These are phyloP conservation scores for Hypselothyrea guttata DNA, from an alignment of 2,888 invertebrate species.

Conservation along the genomic window DNA sequence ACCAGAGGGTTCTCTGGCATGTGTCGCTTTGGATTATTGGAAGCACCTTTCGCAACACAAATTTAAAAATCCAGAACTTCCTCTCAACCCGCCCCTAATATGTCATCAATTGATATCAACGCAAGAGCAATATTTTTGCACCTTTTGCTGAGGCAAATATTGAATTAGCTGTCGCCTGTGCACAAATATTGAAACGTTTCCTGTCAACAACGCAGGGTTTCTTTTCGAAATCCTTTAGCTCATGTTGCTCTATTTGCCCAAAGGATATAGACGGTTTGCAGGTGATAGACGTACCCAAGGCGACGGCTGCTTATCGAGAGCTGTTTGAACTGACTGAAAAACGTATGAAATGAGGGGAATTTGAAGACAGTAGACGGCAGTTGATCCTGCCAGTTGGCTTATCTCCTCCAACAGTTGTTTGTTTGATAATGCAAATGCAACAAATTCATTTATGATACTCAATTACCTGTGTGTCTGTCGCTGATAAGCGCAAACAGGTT, in stretches of 20 bases:
- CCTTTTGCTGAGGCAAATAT: slow-evolving; percentile 68
- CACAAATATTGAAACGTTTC: slow-evolving; percentile 48
- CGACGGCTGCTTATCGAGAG: slow-evolving; percentile 66
- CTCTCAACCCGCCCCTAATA: slow-evolving; percentile 64
- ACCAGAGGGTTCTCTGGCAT: too few species aligned
- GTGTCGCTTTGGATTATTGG: slow-evolving; percentile 36
- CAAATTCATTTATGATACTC: slow-evolving; percentile 11
- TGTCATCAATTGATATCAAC: slow-evolving; percentile 56
- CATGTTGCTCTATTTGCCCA: slow-evolving; percentile 54
- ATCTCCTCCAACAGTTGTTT: slow-evolving; percentile 24
- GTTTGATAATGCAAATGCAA: slow-evolving; percentile 37
- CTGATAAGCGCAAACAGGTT: slow-evolving; percentile 45
- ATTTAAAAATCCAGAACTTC: slow-evolving; percentile 42
- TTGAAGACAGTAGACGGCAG: slow-evolving; percentile 17
- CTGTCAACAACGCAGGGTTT: slow-evolving; percentile 57
- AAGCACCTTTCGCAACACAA: slow-evolving; percentile 17
- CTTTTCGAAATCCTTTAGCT: slow-evolving; percentile 39
- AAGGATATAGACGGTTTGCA: slow-evolving; percentile 57
- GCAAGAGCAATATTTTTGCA: slow-evolving; percentile 46
- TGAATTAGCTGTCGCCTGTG: slow-evolving; percentile 63
- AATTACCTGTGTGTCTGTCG: slow-evolving; percentile 36
- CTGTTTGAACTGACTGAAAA: slow-evolving; percentile 49
- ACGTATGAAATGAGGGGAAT: slow-evolving; percentile 22
- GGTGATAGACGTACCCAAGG: slow-evolving; percentile 74
- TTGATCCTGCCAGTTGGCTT: slow-evolving; percentile 21